Evolutionary conservation across 2,113 vertebrate genomes (phyloP), one percentile per base, ranked within the genome.

Genomic region (Prinia subflava): DNA sequence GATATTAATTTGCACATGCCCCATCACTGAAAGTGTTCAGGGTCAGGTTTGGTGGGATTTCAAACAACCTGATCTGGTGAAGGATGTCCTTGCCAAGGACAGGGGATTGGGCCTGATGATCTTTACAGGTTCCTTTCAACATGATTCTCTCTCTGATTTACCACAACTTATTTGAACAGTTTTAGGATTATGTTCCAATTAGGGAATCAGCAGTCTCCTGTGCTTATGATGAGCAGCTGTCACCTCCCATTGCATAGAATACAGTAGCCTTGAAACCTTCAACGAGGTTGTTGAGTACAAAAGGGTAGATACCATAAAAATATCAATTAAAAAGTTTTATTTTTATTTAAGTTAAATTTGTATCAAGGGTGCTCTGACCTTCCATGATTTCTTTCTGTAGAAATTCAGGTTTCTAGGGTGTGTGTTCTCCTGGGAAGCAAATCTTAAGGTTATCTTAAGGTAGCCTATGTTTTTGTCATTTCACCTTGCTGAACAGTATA

Each of bases 401-500:
- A 93, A 94, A 96, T 95, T 86, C 52, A 92, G 95, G 92, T 97
- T 96, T 96, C 92, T 94, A 60, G 88, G 88, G 50, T 96, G 44
- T 3, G 0, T 2, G 0, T 37, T 92, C 93, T 77, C 82, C 44
- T 71, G 92, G 88, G 79, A 95, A 74, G 22, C 8, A 71, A 88
- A 60, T 67, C 25, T 63, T 77, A 83, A 78, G 15, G 44, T 75
- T 88, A 52, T 60, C 76, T 92, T 86, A 71, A 96, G 84, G 88
- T 81, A 90, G 44, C 44, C 39, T 37, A 22, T 35, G 52, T 60
- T 91, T 69, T 11, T 89, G 62, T 82, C 28, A 37, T 64, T 80
- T 93, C 68, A 75, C 60, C 62, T 92, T 90, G 44, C 42, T 60
- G 68, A 83, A 37, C 15, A 20, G 39, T 80, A 3, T 64, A 63